phyloP scores from a whole-genome alignment of 2,113 vertebrate species.

The human region DNA sequence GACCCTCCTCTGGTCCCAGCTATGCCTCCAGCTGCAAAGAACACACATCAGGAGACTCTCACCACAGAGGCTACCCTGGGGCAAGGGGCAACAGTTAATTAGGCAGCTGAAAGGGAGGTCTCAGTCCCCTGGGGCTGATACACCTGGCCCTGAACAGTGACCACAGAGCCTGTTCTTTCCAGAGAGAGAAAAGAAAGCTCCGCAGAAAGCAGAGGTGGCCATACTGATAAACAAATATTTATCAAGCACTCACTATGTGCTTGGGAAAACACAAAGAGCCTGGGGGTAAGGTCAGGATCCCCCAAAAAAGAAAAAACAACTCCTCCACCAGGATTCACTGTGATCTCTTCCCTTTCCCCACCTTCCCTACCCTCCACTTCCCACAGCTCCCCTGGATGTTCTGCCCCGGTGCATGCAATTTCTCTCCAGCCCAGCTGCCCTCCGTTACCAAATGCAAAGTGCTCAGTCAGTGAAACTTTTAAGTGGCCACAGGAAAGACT shows the following conservation, averaged over 20 bases:
- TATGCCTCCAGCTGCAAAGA: not conserved
- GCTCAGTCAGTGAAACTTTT: not conserved
- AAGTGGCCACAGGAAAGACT: not conserved
- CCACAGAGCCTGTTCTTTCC: not conserved
- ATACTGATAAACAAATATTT: not conserved
- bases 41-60: not conserved
- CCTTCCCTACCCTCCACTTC: not conserved
- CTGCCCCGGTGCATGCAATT: not conserved
- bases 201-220: not conserved
- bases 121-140: fast-evolving
- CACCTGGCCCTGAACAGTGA: not conserved
- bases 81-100: not conserved
- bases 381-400: too few species aligned
- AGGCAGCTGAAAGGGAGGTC: not conserved
- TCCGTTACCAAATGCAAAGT: not conserved
- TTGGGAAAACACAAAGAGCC: not conserved
- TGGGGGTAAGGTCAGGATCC: too few species aligned
- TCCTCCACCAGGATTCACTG: not conserved
- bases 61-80: not conserved
- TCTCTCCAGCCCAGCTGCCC: not conserved
- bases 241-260: not conserved
- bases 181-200: not conserved
- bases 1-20: not conserved
- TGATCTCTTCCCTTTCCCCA: fast-evolving
- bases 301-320: not conserved